Evolutionary conservation across 1,140 invertebrate species (phyloP), one percentile per base, ranked within the genome.

Genomic region (Procambarus clarkii): DNA sequence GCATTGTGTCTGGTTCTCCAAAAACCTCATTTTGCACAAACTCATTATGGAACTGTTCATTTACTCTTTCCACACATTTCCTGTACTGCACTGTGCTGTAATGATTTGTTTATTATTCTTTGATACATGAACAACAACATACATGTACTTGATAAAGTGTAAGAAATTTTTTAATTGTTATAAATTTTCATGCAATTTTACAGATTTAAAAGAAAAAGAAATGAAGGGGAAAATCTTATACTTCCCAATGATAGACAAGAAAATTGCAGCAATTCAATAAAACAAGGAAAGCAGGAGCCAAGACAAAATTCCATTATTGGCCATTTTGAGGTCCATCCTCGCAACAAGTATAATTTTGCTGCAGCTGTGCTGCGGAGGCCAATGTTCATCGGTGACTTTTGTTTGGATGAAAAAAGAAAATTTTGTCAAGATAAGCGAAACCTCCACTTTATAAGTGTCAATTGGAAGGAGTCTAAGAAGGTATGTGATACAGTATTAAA

Each of bases 351-450:
- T 60, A 54, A 79, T 45, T 5, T n/a, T 18, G 18, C 50, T n/a
- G 13, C 82, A 34, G 24, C 82, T 21, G 34, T 34, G 15, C 21
- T 91, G 0, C 54, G 89, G 3, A 85, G 78, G 48, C 89, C 89
- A 5, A 85, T 91, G 89, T 91, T 86, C 71, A 24, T 91, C 44
- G 89, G 89, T 45, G 89, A 91, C 24, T 91, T 91, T 46, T 80
- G 48, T 5, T 69, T 91, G 45, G 82, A 91, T 79, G 82, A 50
- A n/a, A 84, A 85, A 8, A 74, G 89, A 8, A 50, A 21, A 21
- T 91, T 91, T 69, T 91, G 76, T 50, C 89, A 86, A 21, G 89
- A 91, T 60, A 76, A 71, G 58, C 45, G 89, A 24, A 91, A 91
- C 45, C 76, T 91, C 3, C 54, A 80, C 45, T 91, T 50, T 69